A percentile compares a stretch with the other conserved stretches of the same genome.
These are phyloP conservation scores for Beaufortia kweichowensis DNA, from an alignment of 2,113 vertebrate genomes.

Conservation along the genomic window DNA sequence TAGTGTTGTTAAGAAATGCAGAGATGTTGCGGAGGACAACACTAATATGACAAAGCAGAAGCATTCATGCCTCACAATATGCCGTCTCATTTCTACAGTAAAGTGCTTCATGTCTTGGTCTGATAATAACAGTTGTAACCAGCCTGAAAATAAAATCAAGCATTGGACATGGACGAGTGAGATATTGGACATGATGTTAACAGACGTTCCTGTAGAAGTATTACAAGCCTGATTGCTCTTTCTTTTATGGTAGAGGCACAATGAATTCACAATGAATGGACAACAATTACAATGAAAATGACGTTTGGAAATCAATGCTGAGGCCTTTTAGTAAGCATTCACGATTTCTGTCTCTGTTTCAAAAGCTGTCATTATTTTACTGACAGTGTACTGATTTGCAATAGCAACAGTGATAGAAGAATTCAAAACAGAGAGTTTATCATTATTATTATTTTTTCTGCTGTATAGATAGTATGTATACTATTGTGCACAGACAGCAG, in stretches of 20 bases:
- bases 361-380: not conserved
- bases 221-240: not conserved
- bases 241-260: not conserved
- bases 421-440: slow-evolving; percentile 3
- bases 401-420: not conserved
- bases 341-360: slow-evolving; percentile 8
- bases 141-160: too few relatives aligned
- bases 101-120: too few relatives aligned
- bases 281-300: slow-evolving; percentile 4
- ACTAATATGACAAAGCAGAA: too few relatives aligned
- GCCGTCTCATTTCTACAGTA: too few relatives aligned
- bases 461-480: not conserved
- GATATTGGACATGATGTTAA: not conserved
- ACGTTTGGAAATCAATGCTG: slow-evolving; percentile 29
- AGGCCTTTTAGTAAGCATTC: slow-evolving; percentile 10
- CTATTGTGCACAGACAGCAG: too few relatives aligned
- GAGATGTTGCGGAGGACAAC: too few relatives aligned
- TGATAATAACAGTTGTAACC: too few relatives aligned
- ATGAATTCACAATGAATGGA: slow-evolving; percentile 7
- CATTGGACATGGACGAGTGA: too few relatives aligned
- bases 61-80: too few relatives aligned
- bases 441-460: not conserved
- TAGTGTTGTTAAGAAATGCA: too few relatives aligned
- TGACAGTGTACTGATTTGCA: slow-evolving; percentile 3
- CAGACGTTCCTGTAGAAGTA: not conserved